Evolutionary conservation across 2,797 vertebrate genomes (phyloP).

Genomic region (Arnoldichthys spilopterus): DNA sequence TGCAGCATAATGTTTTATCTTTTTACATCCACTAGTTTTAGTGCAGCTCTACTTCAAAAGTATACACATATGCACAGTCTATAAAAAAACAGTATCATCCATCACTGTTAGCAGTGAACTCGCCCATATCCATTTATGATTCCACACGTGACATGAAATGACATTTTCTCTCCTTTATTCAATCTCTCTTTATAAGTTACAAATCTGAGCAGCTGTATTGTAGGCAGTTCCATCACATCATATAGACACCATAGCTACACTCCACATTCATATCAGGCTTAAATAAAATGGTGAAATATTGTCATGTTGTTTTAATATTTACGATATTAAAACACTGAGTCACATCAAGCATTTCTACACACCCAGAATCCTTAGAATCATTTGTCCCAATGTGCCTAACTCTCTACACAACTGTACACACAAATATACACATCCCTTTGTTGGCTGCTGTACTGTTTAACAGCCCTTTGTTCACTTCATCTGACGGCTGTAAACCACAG

Average conservation of each 20-base stretch:
- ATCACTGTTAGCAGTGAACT: background rate
- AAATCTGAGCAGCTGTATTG: slow-evolving; percentile 53
- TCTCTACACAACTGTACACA: slow-evolving; percentile 9
- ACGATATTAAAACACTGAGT: slow-evolving; percentile 27
- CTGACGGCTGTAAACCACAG: slow-evolving; percentile 15
- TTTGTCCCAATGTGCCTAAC: slow-evolving; percentile 9
- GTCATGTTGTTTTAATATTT: slow-evolving; percentile 41
- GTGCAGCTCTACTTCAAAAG: no score
- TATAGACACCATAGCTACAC: slow-evolving; percentile 61
- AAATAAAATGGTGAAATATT: slow-evolving; percentile 41
- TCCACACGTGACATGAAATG: slow-evolving; percentile 6
- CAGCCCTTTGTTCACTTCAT: slow-evolving; percentile 35
- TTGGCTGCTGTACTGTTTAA: slow-evolving; percentile 22
- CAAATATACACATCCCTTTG: slow-evolving; percentile 17
- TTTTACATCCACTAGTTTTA: no score
- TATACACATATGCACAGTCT: background rate
- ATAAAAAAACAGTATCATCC: background rate
- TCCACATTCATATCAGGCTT: slow-evolving; percentile 50
- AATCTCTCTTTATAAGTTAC: slow-evolving; percentile 45
- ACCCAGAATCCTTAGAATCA: slow-evolving; percentile 29
- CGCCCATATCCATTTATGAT: background rate
- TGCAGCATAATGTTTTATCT: no score
- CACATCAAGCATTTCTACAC: slow-evolving; percentile 46
- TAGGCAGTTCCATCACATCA: slow-evolving; percentile 65
- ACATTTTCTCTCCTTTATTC: slow-evolving; percentile 53